Evolutionary conservation across 2,888 invertebrate species (phyloP).

Genomic region (Drosophila incognita): DNA sequence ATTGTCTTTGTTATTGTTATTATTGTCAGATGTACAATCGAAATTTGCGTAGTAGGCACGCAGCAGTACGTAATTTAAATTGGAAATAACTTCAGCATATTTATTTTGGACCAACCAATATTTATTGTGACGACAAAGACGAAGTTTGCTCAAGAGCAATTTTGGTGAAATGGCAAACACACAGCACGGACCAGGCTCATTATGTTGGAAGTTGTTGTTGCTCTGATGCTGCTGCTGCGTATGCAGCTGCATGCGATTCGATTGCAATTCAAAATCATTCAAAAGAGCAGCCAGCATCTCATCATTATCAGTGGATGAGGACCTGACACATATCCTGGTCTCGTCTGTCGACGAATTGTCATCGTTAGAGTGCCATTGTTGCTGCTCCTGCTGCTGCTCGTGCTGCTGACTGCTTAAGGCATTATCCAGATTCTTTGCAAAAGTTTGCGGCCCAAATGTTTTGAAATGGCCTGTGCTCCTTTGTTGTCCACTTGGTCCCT

Average conservation of each 20-base stretch:
- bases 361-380: constrained; percentile 76
- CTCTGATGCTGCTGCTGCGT: constrained; percentile 27
- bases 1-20: constrained; percentile 33
- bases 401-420: constrained; percentile 74
- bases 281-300: constrained; percentile 84
- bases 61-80: constrained; percentile 84
- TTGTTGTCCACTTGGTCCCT: constrained; percentile 75
- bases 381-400: constrained; percentile 44
- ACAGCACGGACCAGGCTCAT: constrained; percentile 67
- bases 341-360: constrained; percentile 59
- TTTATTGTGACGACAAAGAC: constrained; percentile 85
- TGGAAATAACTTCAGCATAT: constrained; percentile 85
- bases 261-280: constrained; percentile 84
- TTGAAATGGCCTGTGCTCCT: constrained; percentile 65
- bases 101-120: constrained; percentile 86
- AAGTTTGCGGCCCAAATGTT: constrained; percentile 77
- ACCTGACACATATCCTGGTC: constrained; percentile 68
- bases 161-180: constrained; percentile 83
- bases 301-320: constrained; percentile 83
- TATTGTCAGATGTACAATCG: constrained; percentile 59
- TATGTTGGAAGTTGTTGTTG: constrained; percentile 55
- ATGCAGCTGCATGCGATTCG: constrained; percentile 67
- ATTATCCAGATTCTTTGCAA: constrained; percentile 75
- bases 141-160: constrained; percentile 85
- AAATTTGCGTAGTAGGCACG: constrained; percentile 83